Evolutionary conservation across 53 echinoderm and acorn worm species (phyloP).

Genomic region (Echinometra lucunter): DNA sequence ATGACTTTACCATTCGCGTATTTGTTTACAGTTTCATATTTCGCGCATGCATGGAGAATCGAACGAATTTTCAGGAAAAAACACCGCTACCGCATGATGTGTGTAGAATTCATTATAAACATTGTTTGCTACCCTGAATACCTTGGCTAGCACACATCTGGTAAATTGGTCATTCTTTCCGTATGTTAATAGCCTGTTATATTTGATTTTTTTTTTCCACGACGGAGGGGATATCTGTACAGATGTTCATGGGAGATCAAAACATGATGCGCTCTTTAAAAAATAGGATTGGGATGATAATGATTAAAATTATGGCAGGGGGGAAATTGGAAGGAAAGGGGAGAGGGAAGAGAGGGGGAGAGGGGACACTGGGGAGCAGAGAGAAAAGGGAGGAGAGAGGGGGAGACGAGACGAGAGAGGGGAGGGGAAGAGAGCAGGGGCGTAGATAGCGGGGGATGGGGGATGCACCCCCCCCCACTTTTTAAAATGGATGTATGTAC

Average conservation of each 20-base stretch:
- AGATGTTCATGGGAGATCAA: not conserved
- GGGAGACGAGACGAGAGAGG: not conserved
- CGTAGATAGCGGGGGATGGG: too few species aligned
- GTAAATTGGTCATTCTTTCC: not conserved
- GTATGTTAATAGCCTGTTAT: not conserved
- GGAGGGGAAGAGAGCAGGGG: not conserved
- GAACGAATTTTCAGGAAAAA: not conserved
- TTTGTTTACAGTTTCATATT: not conserved
- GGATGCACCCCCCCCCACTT: too few species aligned
- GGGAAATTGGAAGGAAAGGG: not conserved
- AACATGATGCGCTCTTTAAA: not conserved
- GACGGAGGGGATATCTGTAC: not conserved
- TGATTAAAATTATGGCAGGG: too few species aligned
- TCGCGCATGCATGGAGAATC: not conserved
- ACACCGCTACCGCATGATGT: not conserved
- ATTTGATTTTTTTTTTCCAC: not conserved
- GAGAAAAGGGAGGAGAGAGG: not conserved
- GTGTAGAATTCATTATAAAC: not conserved
- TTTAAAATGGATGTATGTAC: not conserved
- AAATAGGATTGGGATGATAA: not conserved
- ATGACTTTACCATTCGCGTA: not conserved
- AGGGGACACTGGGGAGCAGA: not conserved
- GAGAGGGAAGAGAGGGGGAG: conserved; percentile 23
- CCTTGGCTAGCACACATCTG: not conserved
- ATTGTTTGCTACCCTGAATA: not conserved